These are phyloP conservation scores for Eulemur rufifrons DNA, from an alignment of 2,113 vertebrate genomes.

Conservation along the genomic window DNA sequence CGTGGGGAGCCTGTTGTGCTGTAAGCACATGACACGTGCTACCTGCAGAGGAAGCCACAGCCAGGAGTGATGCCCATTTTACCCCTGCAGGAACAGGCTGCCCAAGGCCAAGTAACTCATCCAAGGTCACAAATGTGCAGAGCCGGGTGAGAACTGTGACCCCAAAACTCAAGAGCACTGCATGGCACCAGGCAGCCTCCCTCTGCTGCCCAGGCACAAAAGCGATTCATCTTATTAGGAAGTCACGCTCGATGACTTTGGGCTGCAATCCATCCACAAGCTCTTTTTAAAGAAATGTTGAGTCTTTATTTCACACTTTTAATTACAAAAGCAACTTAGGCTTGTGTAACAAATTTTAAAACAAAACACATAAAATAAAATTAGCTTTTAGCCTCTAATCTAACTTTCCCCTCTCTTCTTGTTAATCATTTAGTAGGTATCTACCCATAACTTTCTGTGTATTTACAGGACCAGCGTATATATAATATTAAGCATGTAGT, in stretches of 20 bases:
- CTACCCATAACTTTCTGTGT: neutral
- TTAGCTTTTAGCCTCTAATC: neutral
- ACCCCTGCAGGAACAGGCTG: neutral
- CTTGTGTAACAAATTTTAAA: constrained; percentile 1
- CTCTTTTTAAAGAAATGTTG: constrained; percentile 9
- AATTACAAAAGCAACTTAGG: neutral
- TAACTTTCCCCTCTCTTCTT: neutral
- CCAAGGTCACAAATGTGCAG: neutral
- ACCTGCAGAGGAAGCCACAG: neutral
- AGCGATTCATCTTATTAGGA: neutral
- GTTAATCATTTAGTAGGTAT: neutral
- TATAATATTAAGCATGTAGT: neutral
- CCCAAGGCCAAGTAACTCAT: neutral
- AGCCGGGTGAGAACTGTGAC: neutral
- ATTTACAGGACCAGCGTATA: neutral
- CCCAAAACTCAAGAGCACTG: neutral
- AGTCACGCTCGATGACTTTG: neutral
- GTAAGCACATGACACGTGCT: neutral
- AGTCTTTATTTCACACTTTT: neutral
- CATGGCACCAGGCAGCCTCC: neutral
- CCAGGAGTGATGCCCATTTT: too few relatives aligned
- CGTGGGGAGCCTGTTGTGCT: neutral
- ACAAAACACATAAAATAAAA: neutral
- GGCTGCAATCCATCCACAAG: neutral
- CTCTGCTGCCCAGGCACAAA: neutral